Evolutionary conservation across 2,888 invertebrate genomes (phyloP), one percentile per base, ranked within the genome.

Genomic region (Drosophila koepferae): DNA sequence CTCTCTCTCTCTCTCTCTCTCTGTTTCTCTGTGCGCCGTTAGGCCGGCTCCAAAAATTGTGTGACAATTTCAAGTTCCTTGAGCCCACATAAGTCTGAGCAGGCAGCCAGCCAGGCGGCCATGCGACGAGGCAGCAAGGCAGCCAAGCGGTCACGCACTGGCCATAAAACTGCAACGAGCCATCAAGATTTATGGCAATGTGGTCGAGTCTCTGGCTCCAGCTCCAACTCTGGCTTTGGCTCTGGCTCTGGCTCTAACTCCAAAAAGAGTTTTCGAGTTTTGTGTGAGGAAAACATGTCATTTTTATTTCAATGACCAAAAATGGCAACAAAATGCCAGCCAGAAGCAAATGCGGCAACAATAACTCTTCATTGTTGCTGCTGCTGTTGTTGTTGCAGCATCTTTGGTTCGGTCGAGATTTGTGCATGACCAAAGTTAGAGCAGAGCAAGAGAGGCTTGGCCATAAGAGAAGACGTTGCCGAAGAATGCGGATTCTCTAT

Each of bases 221-320:
- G 4, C 34, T 28, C 28, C 28, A 36, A 48, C 49, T 56, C 44
- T 12, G 58, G 2, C 34, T 34, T 20, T 20, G 38, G 46, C 59
- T 62, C 49, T 64, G 18, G 3, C 18, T 63, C 34, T 55, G 38
- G 61, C 59, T 63, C 59, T 67, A 28, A 73, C 67, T 75, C 86
- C 87, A 86, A 86, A 86, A 86, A 89, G 80, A 83, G 89, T 82
- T 86, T 81, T 77, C 63, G 79, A 78, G 81, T 82, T 78, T 86
- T 81, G 77, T 82, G 86, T 91, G 91, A 90, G 90, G 84, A 86
- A 90, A 86, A 86, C 85, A 86, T 90, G 86, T 86, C 90, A 90
- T 86, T 86, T 86, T 90, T 90, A 81, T 89, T 83, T 86, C 82
- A 80, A 80, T 90, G 88, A 74, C 90, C 85, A 89, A 90, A 90